These are phyloP conservation scores for Microcebus ravelobensis DNA, from an alignment of 2,113 vertebrate species.

Conservation along the genomic window DNA sequence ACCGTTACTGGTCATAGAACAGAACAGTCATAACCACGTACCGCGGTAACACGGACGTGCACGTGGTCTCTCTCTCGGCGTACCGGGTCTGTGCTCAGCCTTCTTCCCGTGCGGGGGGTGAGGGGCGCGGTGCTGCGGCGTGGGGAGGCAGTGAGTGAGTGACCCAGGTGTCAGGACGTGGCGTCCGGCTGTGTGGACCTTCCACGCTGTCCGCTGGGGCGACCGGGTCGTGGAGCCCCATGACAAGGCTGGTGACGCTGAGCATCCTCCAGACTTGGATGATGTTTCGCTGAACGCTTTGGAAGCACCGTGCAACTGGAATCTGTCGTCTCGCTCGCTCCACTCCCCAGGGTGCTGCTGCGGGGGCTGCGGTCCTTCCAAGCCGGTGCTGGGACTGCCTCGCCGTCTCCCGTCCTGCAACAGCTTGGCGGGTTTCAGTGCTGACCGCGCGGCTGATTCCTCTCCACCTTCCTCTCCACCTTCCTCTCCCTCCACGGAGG, in stretches of 20 bases:
- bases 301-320: neutral
- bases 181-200: neutral
- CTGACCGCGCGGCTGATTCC: neutral
- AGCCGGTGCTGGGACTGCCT: neutral
- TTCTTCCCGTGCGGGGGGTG: neutral
- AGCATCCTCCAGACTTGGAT: neutral
- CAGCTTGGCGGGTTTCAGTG: neutral
- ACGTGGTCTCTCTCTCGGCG: no score
- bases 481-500: neutral
- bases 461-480: neutral
- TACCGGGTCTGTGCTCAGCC: neutral
- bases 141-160: neutral
- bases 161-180: neutral
- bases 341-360: neutral
- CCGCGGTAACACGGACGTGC: neutral
- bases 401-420: neutral
- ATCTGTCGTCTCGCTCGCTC: neutral
- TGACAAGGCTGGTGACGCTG: rapidly evolving
- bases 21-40: neutral
- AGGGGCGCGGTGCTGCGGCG: no score
- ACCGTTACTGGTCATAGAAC: neutral
- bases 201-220: neutral
- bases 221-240: neutral
- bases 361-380: neutral
- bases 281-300: neutral